Evolutionary conservation across 2,113 vertebrate genomes (phyloP), one percentile per base, ranked within the genome.

Genomic region (Dascyllus trimaculatus): DNA sequence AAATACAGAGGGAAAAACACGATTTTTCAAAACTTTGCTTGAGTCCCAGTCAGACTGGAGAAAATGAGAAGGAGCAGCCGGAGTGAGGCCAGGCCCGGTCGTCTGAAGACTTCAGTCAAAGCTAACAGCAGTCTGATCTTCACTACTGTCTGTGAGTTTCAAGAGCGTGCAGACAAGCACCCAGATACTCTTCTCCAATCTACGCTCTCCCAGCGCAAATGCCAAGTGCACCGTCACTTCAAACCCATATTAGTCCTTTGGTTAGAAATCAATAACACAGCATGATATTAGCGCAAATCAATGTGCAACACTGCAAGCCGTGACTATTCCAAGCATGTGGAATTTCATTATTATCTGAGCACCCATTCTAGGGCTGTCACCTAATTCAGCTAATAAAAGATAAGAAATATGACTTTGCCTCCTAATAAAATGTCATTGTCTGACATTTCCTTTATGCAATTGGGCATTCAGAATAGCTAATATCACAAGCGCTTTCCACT

Each of bases 401-500:
- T 85, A 83, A 90, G 76, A 91, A 90, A 91, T 87, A 92, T 85
- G 72, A 75, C 67, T 88, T 82, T 90, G 85, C 69, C 86, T 90
- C 88, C 81, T 87, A 78, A 91, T 92, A 91, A 93, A 93, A 94
- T 93, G 90, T 90, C 91, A 94, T 73, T 84, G 78, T 66, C 79
- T 94, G 93, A 93, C 93, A 94, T 95, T 94, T 94, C 80, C 82
- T 91, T 86, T 86, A 81, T 84, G 87, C 77, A 87, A 82, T 56
- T 83, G 87, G 88, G 72, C 82, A 81, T 80, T 86, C 17, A n/a
- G 64, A 90, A 86, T 83, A 84, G 65, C 73, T 90, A 81, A 86
- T 87, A 88, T 71, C 66, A 81, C 71, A 82, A 75, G 82, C 62
- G 63, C 74, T 85, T 80, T 78, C 58, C 71, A 69, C 82, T 90